Evolutionary conservation across 2,797 vertebrate genomes (phyloP).

Genomic region (Hemitrygon akajei): DNA sequence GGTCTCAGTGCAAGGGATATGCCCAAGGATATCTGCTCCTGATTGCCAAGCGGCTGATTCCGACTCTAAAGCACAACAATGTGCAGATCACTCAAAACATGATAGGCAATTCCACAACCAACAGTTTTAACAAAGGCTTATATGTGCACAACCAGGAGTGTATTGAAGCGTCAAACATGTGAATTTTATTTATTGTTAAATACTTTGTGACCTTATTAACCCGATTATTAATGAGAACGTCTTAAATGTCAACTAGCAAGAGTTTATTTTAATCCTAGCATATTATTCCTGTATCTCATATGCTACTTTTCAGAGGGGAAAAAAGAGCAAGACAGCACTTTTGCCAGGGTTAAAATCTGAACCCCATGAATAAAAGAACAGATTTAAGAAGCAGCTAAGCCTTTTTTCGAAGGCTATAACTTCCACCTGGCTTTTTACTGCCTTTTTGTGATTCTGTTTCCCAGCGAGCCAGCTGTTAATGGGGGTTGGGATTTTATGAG

Average conservation of each 20-base stretch:
- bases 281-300: background rate
- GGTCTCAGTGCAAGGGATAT: background rate
- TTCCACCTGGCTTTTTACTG: constrained; percentile 28
- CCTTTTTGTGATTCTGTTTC: constrained; percentile 11
- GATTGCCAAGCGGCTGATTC: background rate
- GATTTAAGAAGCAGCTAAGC: constrained; percentile 1
- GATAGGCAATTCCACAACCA: background rate
- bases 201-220: background rate
- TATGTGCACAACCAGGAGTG: background rate
- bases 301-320: background rate
- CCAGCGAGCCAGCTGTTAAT: constrained; percentile 26
- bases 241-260: background rate
- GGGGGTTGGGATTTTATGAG: background rate
- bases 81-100: background rate
- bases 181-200: background rate
- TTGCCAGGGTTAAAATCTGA: background rate
- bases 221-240: background rate
- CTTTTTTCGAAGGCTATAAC: background rate
- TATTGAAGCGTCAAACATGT: background rate
- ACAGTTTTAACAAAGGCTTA: background rate
- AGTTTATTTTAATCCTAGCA: background rate
- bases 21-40: background rate
- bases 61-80: background rate
- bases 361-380: constrained; percentile 13
- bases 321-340: background rate